phyloP scores from a whole-genome alignment of 2,888 invertebrate genomes.

The Thecophora atra region DNA sequence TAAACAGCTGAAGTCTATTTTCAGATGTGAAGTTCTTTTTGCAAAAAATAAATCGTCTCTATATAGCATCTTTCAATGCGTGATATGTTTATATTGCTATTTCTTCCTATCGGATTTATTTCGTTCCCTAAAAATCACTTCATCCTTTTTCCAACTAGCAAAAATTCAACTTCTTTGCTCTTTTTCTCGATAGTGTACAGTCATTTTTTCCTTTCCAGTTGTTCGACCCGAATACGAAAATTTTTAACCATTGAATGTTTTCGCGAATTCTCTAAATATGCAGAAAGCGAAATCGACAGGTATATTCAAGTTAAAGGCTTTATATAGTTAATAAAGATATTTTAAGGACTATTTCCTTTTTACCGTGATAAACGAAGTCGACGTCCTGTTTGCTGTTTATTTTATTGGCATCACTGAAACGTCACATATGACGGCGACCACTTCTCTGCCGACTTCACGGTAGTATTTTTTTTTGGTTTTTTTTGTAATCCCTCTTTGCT shows the following conservation, averaged over 20 bases:
- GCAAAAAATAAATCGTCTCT: too few relatives aligned
- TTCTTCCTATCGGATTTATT: conserved; percentile 38
- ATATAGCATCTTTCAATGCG: too few relatives aligned
- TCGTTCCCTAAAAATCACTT: conserved; percentile 34
- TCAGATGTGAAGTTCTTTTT: too few relatives aligned
- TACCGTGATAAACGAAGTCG: conserved; percentile 22
- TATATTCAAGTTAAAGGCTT: neutral
- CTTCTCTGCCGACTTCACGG: too few relatives aligned
- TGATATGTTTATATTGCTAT: too few relatives aligned
- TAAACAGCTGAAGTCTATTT: too few relatives aligned
- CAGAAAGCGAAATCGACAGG: neutral
- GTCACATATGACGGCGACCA: too few relatives aligned
- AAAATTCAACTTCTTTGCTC: conserved; percentile 16
- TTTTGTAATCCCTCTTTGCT: too few relatives aligned
- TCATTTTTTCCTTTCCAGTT: conserved; percentile 45
- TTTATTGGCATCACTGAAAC: too few relatives aligned
- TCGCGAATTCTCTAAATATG: conserved; percentile 4
- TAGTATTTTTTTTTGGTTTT: too few relatives aligned
- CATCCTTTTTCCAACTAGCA: conserved; percentile 35
- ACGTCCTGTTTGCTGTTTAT: conserved; percentile 32
- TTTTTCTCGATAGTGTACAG: conserved; percentile 46
- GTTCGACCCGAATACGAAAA: conserved; percentile 26
- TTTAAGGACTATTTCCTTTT: neutral
- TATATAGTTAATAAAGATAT: neutral
- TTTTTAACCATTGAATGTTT: conserved; percentile 14